Conservation (phyloP, 1,140 invertebrate species). For the Rhopalosiphum padi region DNA sequence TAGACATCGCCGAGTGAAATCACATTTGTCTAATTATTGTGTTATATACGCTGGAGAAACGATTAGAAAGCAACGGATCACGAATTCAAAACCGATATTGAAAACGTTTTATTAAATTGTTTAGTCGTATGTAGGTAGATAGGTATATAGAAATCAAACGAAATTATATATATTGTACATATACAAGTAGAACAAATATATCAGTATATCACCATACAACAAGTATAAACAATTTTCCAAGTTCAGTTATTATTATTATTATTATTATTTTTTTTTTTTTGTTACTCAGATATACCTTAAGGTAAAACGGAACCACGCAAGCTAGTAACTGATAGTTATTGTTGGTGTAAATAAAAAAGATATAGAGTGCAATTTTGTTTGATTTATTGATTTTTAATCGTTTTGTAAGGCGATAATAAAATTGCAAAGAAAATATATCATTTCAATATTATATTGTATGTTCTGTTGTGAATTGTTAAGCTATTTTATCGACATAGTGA, state of each 20-base stretch:
- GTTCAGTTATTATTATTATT: background rate
- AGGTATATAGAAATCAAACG: background rate
- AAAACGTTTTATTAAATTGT: constrained; percentile 17
- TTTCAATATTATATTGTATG: background rate
- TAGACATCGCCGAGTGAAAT: constrained; percentile 4
- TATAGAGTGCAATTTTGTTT: background rate
- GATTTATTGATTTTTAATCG: background rate
- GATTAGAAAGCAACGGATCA: constrained; percentile 49
- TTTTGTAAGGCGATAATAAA: background rate
- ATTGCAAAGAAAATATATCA: background rate
- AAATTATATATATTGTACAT: background rate
- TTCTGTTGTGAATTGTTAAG: background rate
- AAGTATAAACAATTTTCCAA: background rate
- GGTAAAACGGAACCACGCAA: background rate
- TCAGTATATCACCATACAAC: background rate
- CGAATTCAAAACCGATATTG: constrained; percentile 34
- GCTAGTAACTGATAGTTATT: background rate
- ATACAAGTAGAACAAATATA: background rate
- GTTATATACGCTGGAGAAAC: constrained; percentile 32
- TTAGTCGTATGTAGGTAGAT: background rate
- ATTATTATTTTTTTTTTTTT: background rate
- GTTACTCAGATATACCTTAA: background rate
- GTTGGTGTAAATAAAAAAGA: background rate
- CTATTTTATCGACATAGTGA: background rate
- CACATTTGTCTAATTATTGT: constrained; percentile 49